Conservation (phyloP, 2,797 vertebrate species). For the Eremophila alpestris region DNA sequence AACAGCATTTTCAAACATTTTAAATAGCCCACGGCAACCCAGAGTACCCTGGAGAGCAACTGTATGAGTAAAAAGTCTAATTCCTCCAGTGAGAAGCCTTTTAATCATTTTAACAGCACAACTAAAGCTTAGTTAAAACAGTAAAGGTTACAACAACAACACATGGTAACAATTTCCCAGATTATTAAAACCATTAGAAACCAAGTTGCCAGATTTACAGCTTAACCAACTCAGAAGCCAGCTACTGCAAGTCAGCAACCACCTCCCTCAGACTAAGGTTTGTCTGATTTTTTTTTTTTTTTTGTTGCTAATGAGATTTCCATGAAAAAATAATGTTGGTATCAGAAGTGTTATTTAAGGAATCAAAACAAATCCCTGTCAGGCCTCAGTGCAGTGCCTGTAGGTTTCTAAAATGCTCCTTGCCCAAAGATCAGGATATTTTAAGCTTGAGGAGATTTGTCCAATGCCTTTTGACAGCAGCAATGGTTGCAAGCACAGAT, state of each 20-base stretch:
- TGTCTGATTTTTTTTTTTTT: not conserved
- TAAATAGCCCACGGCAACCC: not conserved
- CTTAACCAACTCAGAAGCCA: not conserved
- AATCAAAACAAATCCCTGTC: not conserved
- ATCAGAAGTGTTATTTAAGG: not conserved
- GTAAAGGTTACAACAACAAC: not conserved
- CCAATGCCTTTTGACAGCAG: not conserved
- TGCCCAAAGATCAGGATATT: not conserved
- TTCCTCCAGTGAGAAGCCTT: not conserved
- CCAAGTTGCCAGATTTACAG: slow-evolving; percentile 12
- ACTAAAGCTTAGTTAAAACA: not conserved
- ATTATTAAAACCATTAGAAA: not conserved
- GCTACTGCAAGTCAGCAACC: not conserved
- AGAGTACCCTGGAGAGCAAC: not conserved
- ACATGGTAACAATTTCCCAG: slow-evolving; percentile 1
- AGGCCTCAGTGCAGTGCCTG: not conserved
- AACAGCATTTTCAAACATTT: not conserved
- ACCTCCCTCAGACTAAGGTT: fast-evolving
- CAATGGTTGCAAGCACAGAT: fast-evolving
- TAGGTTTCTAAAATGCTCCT: not conserved
- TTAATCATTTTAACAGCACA: not conserved
- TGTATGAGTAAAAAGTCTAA: not conserved
- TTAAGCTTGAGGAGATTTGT: not conserved
- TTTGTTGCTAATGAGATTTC: not conserved
- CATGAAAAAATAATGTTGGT: not conserved